A percentile compares a stretch with the other conserved stretches of the same genome.
Conservation (phyloP, 92 coral and sea anemone genomes). For the Pocillopora meandrina region DNA sequence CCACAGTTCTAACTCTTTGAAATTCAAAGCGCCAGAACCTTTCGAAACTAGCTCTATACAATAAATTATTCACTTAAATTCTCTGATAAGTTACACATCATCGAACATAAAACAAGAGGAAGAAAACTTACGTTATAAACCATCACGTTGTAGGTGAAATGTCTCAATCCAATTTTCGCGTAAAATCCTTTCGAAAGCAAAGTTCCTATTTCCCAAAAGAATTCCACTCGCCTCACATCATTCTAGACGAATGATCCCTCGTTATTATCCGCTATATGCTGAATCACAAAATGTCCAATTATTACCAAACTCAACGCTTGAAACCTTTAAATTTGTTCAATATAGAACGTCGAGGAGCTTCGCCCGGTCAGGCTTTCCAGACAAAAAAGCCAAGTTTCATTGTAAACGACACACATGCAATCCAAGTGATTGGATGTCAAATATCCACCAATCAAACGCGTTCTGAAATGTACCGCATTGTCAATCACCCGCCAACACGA, state of each 20-base stretch:
- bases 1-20: slow-evolving; percentile 20
- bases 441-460: slow-evolving; percentile 81
- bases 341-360: slow-evolving; percentile 32
- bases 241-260: slow-evolving; percentile 32
- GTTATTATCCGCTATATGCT: slow-evolving; percentile 27
- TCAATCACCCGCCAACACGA: slow-evolving; percentile 87
- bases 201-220: slow-evolving; percentile 22
- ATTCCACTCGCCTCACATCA: slow-evolving; percentile 62
- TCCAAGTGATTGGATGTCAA: slow-evolving; percentile 93
- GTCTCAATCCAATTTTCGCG: slow-evolving; percentile 47
- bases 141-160: slow-evolving; percentile 55
- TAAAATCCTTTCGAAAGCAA: slow-evolving; percentile 43
- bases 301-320: slow-evolving; percentile 20
- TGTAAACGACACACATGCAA: slow-evolving; percentile 93
- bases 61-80: slow-evolving; percentile 38
- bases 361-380: slow-evolving; percentile 58
- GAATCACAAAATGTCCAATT: slow-evolving; percentile 28
- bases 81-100: slow-evolving; percentile 16
- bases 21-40: slow-evolving; percentile 21
- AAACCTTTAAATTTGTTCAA: slow-evolving; percentile 33
- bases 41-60: slow-evolving; percentile 25
- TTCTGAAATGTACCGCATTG: slow-evolving; percentile 79
- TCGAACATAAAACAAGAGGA: slow-evolving; percentile 8
- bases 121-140: slow-evolving; percentile 69
- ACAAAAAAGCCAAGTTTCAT: slow-evolving; percentile 84